Evolutionary conservation across 2,888 invertebrate genomes (phyloP), one percentile per base, ranked within the genome.

Genomic region (Pollenia labialis): DNA sequence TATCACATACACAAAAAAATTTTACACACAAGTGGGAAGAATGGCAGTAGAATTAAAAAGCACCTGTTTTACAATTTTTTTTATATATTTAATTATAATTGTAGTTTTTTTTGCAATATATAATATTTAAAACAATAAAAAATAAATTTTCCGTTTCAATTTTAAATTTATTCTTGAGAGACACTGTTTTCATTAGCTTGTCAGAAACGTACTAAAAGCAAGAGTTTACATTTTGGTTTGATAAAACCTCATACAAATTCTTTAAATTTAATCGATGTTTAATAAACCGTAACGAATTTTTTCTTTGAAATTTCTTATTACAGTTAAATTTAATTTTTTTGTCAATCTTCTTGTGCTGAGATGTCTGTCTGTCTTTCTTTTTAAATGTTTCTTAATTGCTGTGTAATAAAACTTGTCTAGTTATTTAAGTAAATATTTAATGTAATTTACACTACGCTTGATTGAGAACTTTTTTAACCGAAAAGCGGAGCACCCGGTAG

Each of bases 241-340:
- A 74, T 44, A 44, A 77, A 69, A 74, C 66, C 74, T 77, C 56
- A 54, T 54, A 11, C 72, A 54, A 60, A 66, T 44, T 18, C 44
- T 18, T 80, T 16, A 10, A 10, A 50, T 79, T 69, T 68, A 16
- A n/a, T 18, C 40, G 54, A 54, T 81, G 87, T 62, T 87, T 66
- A 84, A 68, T 84, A 72, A 81, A 84, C 68, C 87, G 84, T 84
- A 77, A 87, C 84, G 23, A 64, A 75, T 42, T 54, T 64, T 54
- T 12, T 44, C 42, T 52, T 32, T 50, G 14, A 1, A 32, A 32
- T 4, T 23, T 48, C n/a, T 68, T 80, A 62, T 72, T 64, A 60
- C 42, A 56, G 79, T 44, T 54, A n/a, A n/a, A n/a, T 68, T 23
- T 23, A 23, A 23, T 23, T 23, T 2, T 77, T 58, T 56, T 75